Evolutionary conservation across 2,113 vertebrate genomes (phyloP).

Genomic region (Scomber japonicus): DNA sequence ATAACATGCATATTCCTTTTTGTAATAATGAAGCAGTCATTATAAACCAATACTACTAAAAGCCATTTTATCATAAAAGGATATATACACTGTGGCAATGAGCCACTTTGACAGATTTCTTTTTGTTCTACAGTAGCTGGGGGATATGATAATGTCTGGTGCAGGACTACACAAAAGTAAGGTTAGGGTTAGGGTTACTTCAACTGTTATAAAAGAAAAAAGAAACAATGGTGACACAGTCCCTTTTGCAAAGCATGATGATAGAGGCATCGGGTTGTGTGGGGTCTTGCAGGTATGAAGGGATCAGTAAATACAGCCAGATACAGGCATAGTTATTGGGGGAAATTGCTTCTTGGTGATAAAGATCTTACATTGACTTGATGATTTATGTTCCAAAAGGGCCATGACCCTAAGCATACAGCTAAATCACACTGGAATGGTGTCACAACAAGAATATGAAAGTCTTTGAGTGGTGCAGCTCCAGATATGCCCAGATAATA

Average conservation of each 20-base stretch:
- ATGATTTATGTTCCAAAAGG: constrained; percentile 44
- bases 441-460: constrained; percentile 41
- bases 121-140: constrained; percentile 16
- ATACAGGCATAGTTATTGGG: constrained; percentile 36
- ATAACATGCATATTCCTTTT: constrained; percentile 48
- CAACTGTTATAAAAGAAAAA: too few relatives aligned
- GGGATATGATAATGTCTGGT: constrained; percentile 22
- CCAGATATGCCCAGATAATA: background rate
- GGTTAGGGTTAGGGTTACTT: background rate
- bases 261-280: background rate
- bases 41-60: constrained; percentile 21
- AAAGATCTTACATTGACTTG: constrained; percentile 36
- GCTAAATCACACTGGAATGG: constrained; percentile 31
- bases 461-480: constrained; percentile 6
- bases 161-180: constrained; percentile 8
- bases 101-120: constrained; percentile 13
- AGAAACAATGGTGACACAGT: background rate
- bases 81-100: background rate
- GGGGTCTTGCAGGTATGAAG: constrained; percentile 5
- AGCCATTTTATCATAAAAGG: constrained; percentile 25
- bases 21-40: constrained; percentile 55
- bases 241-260: background rate
- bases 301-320: constrained; percentile 6
- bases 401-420: constrained; percentile 23
- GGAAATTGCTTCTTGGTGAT: constrained; percentile 26